These are phyloP conservation scores for Siniperca undulata DNA, from an alignment of 2,797 vertebrate genomes.

Conservation along the genomic window DNA sequence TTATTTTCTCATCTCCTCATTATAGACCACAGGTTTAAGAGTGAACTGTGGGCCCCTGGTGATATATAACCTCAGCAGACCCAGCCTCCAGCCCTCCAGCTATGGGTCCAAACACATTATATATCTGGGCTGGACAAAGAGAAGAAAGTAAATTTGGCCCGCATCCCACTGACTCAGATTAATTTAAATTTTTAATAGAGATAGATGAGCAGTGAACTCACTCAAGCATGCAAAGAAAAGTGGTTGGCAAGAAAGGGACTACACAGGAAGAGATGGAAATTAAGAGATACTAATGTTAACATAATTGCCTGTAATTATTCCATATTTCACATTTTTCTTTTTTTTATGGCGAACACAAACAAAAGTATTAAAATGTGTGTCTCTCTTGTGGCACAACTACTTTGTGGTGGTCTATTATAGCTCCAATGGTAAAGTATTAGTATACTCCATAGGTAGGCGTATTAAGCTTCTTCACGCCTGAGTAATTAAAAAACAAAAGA, in stretches of 20 bases:
- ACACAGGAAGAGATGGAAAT: not conserved
- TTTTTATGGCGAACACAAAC: not conserved
- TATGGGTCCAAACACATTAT: conserved; percentile 41
- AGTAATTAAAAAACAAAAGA: not conserved
- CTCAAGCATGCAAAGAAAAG: conserved; percentile 14
- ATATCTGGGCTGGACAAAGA: conserved; percentile 43
- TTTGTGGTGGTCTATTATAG: not conserved
- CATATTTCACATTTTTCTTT: not conserved
- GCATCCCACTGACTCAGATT: conserved; percentile 33
- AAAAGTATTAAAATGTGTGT: not conserved
- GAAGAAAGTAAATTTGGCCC: conserved; percentile 39
- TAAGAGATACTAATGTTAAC: not conserved
- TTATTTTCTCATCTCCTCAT: conserved; percentile 75
- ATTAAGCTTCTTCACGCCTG: not conserved
- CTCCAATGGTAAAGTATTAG: not conserved
- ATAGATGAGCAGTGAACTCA: conserved; percentile 35
- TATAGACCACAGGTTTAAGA: conserved; percentile 73
- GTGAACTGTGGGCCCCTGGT: conserved; percentile 71
- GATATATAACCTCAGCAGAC: conserved; percentile 78
- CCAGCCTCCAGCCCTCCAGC: conserved; percentile 40
- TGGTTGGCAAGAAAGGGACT: conserved; percentile 2
- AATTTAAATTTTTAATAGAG: conserved; percentile 13
- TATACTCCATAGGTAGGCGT: not conserved
- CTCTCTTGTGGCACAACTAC: not conserved
- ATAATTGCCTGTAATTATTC: conserved; percentile 9